These are phyloP conservation scores for Neostethus bicornis DNA, from an alignment of 2,797 vertebrate genomes.

Conservation along the genomic window DNA sequence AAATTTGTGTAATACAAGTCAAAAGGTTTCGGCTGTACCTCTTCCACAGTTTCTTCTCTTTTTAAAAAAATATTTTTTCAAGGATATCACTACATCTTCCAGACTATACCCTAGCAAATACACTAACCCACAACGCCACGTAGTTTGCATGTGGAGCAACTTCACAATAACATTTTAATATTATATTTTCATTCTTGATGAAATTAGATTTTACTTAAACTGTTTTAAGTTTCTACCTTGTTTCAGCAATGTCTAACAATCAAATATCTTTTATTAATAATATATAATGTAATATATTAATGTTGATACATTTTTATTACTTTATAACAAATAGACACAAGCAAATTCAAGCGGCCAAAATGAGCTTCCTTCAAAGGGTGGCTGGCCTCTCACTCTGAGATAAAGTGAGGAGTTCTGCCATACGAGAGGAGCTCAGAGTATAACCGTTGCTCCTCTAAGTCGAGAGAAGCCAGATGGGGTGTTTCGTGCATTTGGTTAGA, in stretches of 20 bases:
- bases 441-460: too few relatives aligned
- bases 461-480: too few relatives aligned
- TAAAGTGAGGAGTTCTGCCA: too few relatives aligned
- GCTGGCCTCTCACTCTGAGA: too few relatives aligned
- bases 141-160: conserved; percentile 5
- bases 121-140: conserved; percentile 15
- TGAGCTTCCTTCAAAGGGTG: too few relatives aligned
- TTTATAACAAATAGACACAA: background rate
- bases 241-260: background rate
- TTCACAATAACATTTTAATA: conserved; percentile 6
- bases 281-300: background rate
- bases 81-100: conserved; percentile 33
- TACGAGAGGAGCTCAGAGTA: too few relatives aligned
- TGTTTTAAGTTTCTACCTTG: background rate
- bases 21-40: conserved; percentile 68
- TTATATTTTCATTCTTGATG: too few relatives aligned
- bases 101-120: conserved; percentile 20
- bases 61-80: conserved; percentile 54
- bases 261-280: too few relatives aligned
- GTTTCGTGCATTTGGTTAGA: too few relatives aligned
- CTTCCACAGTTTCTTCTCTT: conserved; percentile 43
- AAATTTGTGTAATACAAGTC: conserved; percentile 80
- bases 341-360: too few relatives aligned
- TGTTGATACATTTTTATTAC: background rate
- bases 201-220: conserved; percentile 9